Evolutionary conservation across 2,797 vertebrate species (phyloP), one percentile per base, ranked within the genome.

Genomic region (Gymnothorax javanicus): DNA sequence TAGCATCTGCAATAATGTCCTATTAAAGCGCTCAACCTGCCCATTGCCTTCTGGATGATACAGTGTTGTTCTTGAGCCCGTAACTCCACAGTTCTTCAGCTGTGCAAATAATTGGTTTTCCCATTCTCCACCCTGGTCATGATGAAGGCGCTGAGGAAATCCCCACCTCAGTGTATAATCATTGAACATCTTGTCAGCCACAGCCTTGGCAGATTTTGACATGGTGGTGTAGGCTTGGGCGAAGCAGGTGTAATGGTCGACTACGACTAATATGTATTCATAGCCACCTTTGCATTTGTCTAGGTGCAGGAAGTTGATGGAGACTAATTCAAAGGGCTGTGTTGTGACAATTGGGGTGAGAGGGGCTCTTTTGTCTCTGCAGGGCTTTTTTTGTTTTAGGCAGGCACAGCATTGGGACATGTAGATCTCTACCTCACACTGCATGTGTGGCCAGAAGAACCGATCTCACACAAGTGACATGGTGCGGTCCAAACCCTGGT

Each of bases 61-160:
- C 0, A 50, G 54, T 13, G 64, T 88, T 4, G 84, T 88, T 20
- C 50, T 56, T 17, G 84, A 88, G 1, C 59, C 82, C 0, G 0
- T 0, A 0, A 88, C 58, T 5, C 85, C 85, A 69, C 81, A 7
- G 56, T 64, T 12, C 13, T 86, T 57, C 8, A 84, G 12, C 5
- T 84, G 43, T 11, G 43, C 2, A 2, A 88, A 79, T 12, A 86
- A 69, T 7, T 86, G 58, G 27, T 86, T 88, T 17, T 86, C 58
- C 57, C 79, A 88, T 84, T 88, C 69, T 0, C 71, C 54, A 8
- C 82, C 85, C 17, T 79, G 79, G 15, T 87, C 86, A 57, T 89
- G 88, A 23, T 86, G 81, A 25, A 87, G 58, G 8, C 77, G 56
- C 33, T 17, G 13, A 2, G 77, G 83, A 33, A 89, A 89, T 12